A percentile compares a stretch with the other conserved stretches of the same genome.
phyloP scores from a whole-genome alignment of 1,140 invertebrate genomes.

The Nebria ingens region DNA sequence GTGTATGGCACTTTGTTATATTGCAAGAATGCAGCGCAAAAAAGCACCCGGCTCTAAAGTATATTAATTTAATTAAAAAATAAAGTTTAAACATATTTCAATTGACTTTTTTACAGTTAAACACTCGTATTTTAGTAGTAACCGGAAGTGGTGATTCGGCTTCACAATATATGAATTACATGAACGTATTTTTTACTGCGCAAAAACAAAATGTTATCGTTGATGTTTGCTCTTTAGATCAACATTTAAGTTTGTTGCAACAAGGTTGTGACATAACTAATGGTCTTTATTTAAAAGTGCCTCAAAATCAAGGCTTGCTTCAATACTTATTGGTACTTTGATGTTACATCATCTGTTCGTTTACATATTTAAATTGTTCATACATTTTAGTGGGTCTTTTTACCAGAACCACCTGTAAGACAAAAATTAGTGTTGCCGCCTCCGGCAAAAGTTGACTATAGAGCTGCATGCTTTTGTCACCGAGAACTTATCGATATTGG shows the following conservation, averaged over 20 bases:
- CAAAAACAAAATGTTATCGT: conserved; percentile 81
- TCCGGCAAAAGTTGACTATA: conserved; percentile 83
- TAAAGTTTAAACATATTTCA: not conserved
- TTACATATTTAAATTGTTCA: conserved; percentile 10
- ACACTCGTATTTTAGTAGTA: conserved; percentile 70
- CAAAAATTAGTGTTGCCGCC: conserved; percentile 80
- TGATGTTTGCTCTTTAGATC: conserved; percentile 88
- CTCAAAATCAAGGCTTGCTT: conserved; percentile 69
- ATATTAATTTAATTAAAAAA: conserved; percentile 7
- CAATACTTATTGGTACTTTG: conserved; percentile 78
- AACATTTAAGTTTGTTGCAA: conserved; percentile 81
- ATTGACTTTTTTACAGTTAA: conserved; percentile 37
- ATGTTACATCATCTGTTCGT: not conserved
- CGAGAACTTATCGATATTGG: conserved; percentile 92
- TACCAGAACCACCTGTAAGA: conserved; percentile 71
- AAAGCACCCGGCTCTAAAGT: conserved; percentile 30
- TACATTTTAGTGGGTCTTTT: conserved; percentile 76
- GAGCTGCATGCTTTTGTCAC: conserved; percentile 97
- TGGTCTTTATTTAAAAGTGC: conserved; percentile 77
- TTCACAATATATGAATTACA: conserved; percentile 95
- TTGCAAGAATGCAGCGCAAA: conserved; percentile 46
- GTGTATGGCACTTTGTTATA: conserved; percentile 81
- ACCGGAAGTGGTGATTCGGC: conserved; percentile 85
- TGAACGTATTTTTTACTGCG: conserved; percentile 96
- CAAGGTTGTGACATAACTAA: conserved; percentile 95